These are phyloP conservation scores for Dryobotodes eremita DNA, from an alignment of 2,888 invertebrate genomes.

Conservation along the genomic window DNA sequence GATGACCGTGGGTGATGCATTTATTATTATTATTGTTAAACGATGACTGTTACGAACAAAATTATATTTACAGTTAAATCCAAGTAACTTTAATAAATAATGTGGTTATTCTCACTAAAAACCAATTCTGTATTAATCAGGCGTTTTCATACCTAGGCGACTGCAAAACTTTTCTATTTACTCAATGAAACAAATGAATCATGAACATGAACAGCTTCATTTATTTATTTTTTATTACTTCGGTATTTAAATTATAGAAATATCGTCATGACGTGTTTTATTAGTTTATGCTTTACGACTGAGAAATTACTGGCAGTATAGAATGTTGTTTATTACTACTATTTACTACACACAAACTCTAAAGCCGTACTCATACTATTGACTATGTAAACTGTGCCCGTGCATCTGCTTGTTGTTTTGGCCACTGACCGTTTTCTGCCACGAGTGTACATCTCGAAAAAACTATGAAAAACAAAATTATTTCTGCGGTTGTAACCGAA, in stretches of 20 bases:
- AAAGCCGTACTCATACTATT: too few relatives aligned
- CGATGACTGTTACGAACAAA: neutral
- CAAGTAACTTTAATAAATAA: neutral
- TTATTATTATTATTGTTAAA: too few relatives aligned
- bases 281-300: neutral
- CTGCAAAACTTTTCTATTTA: slow-evolving; percentile 3
- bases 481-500: too few relatives aligned
- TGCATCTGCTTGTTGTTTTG: too few relatives aligned
- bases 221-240: neutral
- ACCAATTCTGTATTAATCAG: neutral
- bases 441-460: too few relatives aligned
- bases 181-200: slow-evolving; percentile 7
- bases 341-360: neutral
- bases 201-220: neutral
- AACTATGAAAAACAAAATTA: too few relatives aligned
- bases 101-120: neutral
- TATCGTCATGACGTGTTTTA: neutral
- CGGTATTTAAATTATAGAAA: neutral
- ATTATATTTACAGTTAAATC: neutral
- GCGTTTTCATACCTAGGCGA: neutral
- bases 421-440: too few relatives aligned
- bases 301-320: neutral
- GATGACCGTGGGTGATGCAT: too few relatives aligned
- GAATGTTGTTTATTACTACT: neutral
- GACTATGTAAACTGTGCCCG: too few relatives aligned